These are phyloP conservation scores for Dinomys branickii DNA, from an alignment of 2,113 vertebrate genomes.

Conservation along the genomic window DNA sequence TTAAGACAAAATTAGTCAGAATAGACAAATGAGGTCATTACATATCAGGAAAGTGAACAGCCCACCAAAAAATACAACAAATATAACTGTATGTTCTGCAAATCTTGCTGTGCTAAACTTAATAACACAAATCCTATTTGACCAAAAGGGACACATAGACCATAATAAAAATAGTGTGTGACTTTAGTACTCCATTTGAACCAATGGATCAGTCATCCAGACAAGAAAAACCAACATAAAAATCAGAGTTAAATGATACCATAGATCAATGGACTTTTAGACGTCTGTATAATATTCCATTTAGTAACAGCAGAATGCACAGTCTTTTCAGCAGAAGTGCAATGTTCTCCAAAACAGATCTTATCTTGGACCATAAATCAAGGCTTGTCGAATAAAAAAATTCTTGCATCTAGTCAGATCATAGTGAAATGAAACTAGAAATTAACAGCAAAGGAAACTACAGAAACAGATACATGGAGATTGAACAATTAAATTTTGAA, in stretches of 20 bases:
- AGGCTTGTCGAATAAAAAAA: not conserved
- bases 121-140: not conserved
- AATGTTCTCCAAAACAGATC: not conserved
- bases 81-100: not conserved
- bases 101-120: not conserved
- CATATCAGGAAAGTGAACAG: not conserved
- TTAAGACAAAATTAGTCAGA: not conserved
- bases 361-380: not conserved
- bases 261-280: not conserved
- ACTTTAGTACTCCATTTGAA: not conserved
- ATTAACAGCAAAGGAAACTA: not conserved
- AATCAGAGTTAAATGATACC: not conserved
- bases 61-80: not conserved
- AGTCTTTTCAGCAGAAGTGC: not conserved
- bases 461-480: not conserved
- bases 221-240: not conserved
- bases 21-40: not conserved
- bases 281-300: not conserved
- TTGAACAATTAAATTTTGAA: not conserved
- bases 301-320: not conserved
- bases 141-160: not conserved
- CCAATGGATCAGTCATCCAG: not conserved
- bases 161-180: not conserved
- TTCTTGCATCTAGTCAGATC: not conserved
- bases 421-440: not conserved